Evolutionary conservation across 2,113 vertebrate genomes (phyloP).

Genomic region (Prionailurus bengalensis): DNA sequence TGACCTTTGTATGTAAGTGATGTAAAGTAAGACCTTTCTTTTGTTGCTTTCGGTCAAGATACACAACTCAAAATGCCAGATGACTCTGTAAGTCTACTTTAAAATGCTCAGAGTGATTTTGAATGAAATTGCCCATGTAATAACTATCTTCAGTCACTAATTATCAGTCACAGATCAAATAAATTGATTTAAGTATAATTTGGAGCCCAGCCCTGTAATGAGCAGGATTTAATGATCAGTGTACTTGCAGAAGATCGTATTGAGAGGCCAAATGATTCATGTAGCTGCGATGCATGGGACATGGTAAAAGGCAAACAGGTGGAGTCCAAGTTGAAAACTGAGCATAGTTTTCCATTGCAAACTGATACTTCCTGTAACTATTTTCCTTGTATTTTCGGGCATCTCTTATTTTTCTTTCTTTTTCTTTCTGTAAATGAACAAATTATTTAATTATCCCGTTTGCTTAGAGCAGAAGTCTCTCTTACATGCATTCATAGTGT

Average conservation of each 20-base stretch:
- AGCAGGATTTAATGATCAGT: conserved; percentile 40
- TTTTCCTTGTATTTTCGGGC: background rate
- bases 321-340: background rate
- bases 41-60: background rate
- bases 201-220: background rate
- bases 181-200: conserved; percentile 36
- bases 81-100: conserved; percentile 1
- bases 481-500: background rate
- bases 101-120: conserved; percentile 22
- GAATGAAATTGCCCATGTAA: background rate
- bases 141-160: conserved; percentile 36
- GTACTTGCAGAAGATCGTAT: background rate
- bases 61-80: background rate
- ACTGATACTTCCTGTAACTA: background rate
- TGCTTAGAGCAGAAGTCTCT: background rate
- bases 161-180: background rate
- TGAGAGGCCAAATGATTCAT: background rate
- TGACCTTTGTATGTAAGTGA: background rate
- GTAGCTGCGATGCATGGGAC: background rate
- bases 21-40: background rate
- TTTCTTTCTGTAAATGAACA: background rate
- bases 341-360: background rate
- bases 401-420: background rate
- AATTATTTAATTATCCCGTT: background rate
- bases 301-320: background rate